phyloP scores from a whole-genome alignment of 1,140 invertebrate species.

The Orussus abietinus region DNA sequence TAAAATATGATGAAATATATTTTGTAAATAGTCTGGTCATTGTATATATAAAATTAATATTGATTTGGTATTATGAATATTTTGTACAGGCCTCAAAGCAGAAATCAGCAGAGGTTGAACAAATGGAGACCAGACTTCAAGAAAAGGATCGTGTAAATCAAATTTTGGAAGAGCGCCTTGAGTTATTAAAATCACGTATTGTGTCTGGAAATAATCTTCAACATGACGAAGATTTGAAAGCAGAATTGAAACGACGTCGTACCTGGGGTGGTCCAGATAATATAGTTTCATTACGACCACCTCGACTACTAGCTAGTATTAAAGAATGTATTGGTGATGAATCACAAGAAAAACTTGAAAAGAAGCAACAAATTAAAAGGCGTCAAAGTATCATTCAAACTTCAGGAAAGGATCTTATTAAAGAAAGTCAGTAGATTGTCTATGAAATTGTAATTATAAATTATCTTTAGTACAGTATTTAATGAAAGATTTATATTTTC shows the following conservation, averaged over 20 bases:
- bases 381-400: slow-evolving; percentile 10
- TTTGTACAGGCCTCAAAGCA: too few relatives aligned
- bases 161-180: not conserved
- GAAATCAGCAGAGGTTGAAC: too few relatives aligned
- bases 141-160: too few relatives aligned
- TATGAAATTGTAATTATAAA: too few relatives aligned
- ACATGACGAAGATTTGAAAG: slow-evolving; percentile 4
- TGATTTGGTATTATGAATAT: too few relatives aligned
- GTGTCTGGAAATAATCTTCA: slow-evolving; percentile 12
- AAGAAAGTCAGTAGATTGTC: slow-evolving; percentile 21
- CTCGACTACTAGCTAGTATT: slow-evolving; percentile 16
- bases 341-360: not conserved
- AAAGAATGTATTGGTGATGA: slow-evolving; percentile 21
- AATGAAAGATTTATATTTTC: slow-evolving; percentile 6
- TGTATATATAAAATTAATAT: too few relatives aligned
- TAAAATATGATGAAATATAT: too few relatives aligned
- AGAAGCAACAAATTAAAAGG: too few relatives aligned
- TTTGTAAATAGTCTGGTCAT: too few relatives aligned
- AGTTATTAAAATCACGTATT: slow-evolving; percentile 16
- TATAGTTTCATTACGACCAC: not conserved
- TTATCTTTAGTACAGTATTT: not conserved
- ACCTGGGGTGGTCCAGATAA: slow-evolving; percentile 13
- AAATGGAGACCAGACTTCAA: too few relatives aligned
- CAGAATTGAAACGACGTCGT: slow-evolving; percentile 16
- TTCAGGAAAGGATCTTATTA: slow-evolving; percentile 2